Base-by-base conservation (phyloP, 1,140 invertebrate species). In the Nasonia vitripennis region DNA sequence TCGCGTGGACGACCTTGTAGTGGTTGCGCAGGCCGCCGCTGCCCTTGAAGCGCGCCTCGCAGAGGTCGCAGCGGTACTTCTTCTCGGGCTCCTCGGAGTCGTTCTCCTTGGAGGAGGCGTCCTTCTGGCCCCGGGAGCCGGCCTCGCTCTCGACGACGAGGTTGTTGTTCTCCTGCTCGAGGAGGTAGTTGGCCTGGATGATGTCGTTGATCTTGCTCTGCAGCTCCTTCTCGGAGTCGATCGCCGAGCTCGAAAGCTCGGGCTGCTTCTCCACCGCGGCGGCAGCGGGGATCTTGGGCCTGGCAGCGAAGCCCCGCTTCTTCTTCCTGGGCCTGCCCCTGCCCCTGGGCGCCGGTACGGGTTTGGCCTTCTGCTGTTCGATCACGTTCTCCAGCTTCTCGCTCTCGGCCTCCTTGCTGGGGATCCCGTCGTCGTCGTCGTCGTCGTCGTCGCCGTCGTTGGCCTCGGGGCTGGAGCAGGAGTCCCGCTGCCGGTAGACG, bases 31-130 rank as follows among this genome's bases (percentile, higher is more conserved):
- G 91, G 82, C 96, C 96, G 5, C 95, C 94, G 31, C 94, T 95
- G 81, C 96, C 96, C 73, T 95, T 94, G 89, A 97, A 97, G 20
- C 93, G 93, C 81, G 97, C 95, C 41, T 95, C 94, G 90, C 98
- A 98, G 84, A 96, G 94, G 17, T 94, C 93, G 90, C 98, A 98
- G 55, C 94, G 92, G 88, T 95, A 95, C 1, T 91, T 93, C 78
- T 93, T 93, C 14, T 93, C 17, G 86, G 48, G 51, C 71, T 37
- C 77, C 6, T 80, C 81, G 0, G 51, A 70, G 41, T 31, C n/a
- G n/a, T 78, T 78, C 27, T 77, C 74, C n/a, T 48, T 68, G 2
- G 17, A 1, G 80, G 81, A 0, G 3, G 74, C 92, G 55, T 93
- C 92, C 31, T 92, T 92, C n/a, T 93, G 91, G 0, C 87, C 17